Evolutionary conservation across 2,888 invertebrate genomes (phyloP), one percentile per base, ranked within the genome.

Genomic region (Nomada goodeniana): DNA sequence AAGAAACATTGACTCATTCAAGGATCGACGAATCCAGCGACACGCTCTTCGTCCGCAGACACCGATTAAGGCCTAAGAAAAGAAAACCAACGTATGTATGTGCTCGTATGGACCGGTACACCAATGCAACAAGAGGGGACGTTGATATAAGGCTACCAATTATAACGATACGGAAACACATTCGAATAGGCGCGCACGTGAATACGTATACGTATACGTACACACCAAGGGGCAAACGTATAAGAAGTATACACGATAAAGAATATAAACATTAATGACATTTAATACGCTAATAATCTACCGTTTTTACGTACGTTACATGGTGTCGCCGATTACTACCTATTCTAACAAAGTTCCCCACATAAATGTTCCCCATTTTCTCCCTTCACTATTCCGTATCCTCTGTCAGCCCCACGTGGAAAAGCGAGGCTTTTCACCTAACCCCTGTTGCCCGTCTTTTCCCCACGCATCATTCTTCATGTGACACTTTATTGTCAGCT

Each of bases 231-330:
- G 60, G 18, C 26, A 61, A 70, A 57, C 70, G 55, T 80, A 82
- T 77, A 71, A 80, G 29, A 74, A 74, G 72, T 75, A 76, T 57
- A 80, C 74, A 84, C 61, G 50, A 77, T 69, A 80, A 63, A 82
- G 80, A 23, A 74, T 78, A 82, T 69, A 84, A 79, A 83, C 75
- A 88, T 83, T 86, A 84, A 84, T 79, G 77, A 76, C 57, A 83
- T 83, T 87, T 84, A 86, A 86, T 86, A 88, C 63, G 82, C 87
- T 88, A 86, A 84, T 88, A 88, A 84, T 87, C 84, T 82, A 86
- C 86, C 80, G 82, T 88, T 87, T 88, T 84, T 88, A 88, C 88
- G 59, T 84, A 86, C 84, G 80, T 88, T 88, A 86, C 76, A 76
- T 83, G 86, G 84, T 86, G 88, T 88, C 87, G 86, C 80, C 86